These are phyloP conservation scores for Delichon dasypus DNA, from an alignment of 2,797 vertebrate genomes.

Conservation along the genomic window DNA sequence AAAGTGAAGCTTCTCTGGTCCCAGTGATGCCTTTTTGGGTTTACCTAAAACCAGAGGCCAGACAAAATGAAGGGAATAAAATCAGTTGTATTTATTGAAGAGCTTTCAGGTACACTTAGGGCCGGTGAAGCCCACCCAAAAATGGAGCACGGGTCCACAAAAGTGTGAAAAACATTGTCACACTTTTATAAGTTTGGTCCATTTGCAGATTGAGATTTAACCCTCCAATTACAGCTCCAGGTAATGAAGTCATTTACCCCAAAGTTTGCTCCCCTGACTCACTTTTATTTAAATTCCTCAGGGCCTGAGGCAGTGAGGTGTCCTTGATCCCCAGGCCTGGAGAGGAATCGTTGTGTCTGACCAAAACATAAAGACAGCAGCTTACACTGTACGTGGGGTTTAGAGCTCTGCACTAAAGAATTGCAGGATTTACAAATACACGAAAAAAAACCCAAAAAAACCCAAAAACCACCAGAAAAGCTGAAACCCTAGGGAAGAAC, in stretches of 20 bases:
- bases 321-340: not conserved
- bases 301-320: not conserved
- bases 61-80: not conserved
- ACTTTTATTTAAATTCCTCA: not conserved
- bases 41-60: not conserved
- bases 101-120: not conserved
- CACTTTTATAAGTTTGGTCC: not conserved
- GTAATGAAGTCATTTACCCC: not conserved
- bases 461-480: not conserved
- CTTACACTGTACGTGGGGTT: not conserved
- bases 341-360: not conserved
- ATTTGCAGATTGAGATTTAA: not conserved
- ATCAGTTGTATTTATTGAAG: not conserved
- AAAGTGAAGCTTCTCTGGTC: not conserved
- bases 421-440: not conserved
- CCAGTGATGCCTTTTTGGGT: not conserved
- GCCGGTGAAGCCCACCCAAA: not conserved
- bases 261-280: not conserved
- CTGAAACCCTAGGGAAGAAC: not conserved
- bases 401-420: not conserved
- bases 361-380: not conserved
- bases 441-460: not conserved
- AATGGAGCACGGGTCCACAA: not conserved
- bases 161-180: too few species aligned
- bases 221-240: not conserved